Percentiles rank a stretch among this genome's conserved stretches.
Conservation (phyloP, 2,113 vertebrate species). For the Climacteris rufus region DNA sequence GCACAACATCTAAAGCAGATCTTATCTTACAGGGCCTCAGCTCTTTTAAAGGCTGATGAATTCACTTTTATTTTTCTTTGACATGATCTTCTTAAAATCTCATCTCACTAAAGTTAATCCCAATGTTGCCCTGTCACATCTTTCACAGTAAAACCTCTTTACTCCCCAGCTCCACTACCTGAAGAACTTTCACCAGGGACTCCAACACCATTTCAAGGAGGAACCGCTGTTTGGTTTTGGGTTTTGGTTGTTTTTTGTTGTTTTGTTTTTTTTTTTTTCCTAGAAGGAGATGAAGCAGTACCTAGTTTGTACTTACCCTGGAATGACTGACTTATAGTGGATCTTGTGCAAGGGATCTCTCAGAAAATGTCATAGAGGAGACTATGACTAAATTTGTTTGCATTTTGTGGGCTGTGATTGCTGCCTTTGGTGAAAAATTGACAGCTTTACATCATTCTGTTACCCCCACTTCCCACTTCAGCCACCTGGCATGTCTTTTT, state of each 20-base stretch:
- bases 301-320: background rate
- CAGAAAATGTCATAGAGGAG: background rate
- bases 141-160: background rate
- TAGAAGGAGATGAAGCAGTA: background rate
- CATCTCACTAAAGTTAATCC: background rate
- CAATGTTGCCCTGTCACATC: background rate
- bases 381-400: background rate
- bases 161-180: background rate
- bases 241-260: background rate
- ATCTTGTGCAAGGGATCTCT: background rate
- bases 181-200: background rate
- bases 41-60: background rate
- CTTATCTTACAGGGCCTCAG: background rate
- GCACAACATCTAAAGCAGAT: background rate
- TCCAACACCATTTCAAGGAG: background rate
- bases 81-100: background rate
- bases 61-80: background rate
- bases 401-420: constrained; percentile 7
- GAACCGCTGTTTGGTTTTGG: background rate
- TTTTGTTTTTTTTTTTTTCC: background rate
- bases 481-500: constrained; percentile 37
- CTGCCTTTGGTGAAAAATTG: background rate
- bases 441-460: constrained; percentile 6
- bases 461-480: constrained; percentile 49
- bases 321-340: background rate